A percentile compares a stretch with the other conserved stretches of the same genome.
These are phyloP conservation scores for Eubucco bourcierii DNA, from an alignment of 2,113 vertebrate species.

Conservation along the genomic window DNA sequence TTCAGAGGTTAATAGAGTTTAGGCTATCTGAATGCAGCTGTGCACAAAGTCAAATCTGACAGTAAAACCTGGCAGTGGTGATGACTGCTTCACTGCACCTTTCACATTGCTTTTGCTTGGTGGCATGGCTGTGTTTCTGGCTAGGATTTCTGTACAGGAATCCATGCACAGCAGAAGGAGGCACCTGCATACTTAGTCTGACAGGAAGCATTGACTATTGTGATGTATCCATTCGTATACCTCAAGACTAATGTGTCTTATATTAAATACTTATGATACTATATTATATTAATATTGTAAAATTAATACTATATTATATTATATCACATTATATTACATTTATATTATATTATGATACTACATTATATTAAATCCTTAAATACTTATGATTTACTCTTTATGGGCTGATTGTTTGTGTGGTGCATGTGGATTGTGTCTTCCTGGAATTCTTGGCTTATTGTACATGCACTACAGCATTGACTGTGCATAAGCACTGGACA, in stretches of 20 bases:
- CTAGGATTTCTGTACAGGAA: background rate
- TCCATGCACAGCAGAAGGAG: background rate
- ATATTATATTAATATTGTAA: too few species aligned
- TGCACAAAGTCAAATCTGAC: background rate
- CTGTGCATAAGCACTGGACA: background rate
- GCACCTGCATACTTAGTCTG: background rate
- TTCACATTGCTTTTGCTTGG: background rate
- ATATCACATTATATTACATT: too few species aligned
- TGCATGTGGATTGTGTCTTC: background rate
- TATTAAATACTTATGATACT: background rate
- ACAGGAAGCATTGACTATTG: background rate
- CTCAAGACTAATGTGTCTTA: background rate
- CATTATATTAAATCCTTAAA: too few species aligned
- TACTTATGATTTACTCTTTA: background rate
- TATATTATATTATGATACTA: too few species aligned
- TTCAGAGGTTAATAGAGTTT: background rate
- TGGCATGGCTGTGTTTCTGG: background rate
- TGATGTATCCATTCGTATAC: background rate
- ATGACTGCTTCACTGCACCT: rapidly evolving
- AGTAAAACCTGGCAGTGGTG: background rate
- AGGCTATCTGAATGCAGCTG: background rate
- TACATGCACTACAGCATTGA: background rate
- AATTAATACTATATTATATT: too few species aligned
- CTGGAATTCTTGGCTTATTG: background rate
- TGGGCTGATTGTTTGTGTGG: background rate